phyloP scores from a whole-genome alignment of 2,888 invertebrate species.

The Xestia ashworthii region DNA sequence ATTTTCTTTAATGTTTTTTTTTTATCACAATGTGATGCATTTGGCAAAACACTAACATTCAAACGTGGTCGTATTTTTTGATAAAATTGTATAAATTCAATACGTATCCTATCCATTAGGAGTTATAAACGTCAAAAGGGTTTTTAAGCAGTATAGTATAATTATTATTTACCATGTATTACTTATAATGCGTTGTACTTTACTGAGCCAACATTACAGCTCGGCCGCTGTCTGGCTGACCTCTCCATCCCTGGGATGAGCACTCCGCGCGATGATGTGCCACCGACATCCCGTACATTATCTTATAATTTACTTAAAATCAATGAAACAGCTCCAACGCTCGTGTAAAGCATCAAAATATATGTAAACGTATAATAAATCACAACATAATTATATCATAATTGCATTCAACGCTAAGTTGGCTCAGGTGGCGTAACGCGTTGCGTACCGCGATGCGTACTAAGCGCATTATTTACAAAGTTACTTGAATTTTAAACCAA shows the following conservation, averaged over 20 bases:
- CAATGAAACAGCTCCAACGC: conserved; percentile 40
- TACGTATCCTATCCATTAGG: conserved; percentile 56
- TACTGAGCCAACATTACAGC: conserved; percentile 45
- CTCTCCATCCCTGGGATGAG: background rate
- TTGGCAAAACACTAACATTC: conserved; percentile 63
- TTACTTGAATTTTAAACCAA: conserved; percentile 44
- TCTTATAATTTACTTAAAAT: conserved; percentile 44
- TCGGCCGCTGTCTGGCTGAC: background rate
- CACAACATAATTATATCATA: conserved; percentile 50
- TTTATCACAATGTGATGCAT: conserved; percentile 63
- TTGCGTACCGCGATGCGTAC: conserved; percentile 35
- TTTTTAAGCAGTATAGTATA: conserved; percentile 40
- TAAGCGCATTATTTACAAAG: conserved; percentile 40
- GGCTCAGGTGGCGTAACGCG: conserved; percentile 41
- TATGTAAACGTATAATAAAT: conserved; percentile 52
- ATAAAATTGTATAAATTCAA: conserved; percentile 61
- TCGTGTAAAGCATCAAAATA: conserved; percentile 50
- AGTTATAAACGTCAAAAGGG: conserved; percentile 49
- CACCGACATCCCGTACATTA: background rate
- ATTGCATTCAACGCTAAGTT: conserved; percentile 40
- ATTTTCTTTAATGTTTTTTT: conserved; percentile 42
- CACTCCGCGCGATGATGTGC: conserved; percentile 12
- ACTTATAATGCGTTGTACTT: conserved; percentile 37
- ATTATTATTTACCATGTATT: conserved; percentile 31
- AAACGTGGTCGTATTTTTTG: conserved; percentile 56